Evolutionary conservation across 2,113 vertebrate genomes (phyloP).

Genomic region (Macroglossus sobrinus): DNA sequence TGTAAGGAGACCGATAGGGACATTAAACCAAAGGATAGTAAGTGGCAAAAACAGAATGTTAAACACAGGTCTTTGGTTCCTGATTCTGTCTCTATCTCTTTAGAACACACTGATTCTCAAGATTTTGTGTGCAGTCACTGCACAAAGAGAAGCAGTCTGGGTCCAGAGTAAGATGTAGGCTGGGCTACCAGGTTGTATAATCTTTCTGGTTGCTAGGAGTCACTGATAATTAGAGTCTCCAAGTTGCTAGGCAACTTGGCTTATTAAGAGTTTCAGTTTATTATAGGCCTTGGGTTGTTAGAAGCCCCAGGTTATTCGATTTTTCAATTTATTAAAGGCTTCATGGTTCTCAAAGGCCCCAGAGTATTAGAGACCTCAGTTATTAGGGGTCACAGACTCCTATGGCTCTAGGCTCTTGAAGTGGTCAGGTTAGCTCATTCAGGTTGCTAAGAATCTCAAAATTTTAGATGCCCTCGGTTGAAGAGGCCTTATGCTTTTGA

Average conservation of each 20-base stretch:
- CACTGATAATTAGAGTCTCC: constrained; percentile 57
- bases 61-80: neutral
- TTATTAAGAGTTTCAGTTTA: constrained; percentile 70
- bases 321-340: constrained; percentile 56
- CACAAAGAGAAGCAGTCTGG: neutral
- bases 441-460: neutral
- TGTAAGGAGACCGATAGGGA: neutral
- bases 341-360: constrained; percentile 18
- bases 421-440: neutral
- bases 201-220: constrained; percentile 63
- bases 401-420: neutral
- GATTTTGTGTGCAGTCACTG: neutral
- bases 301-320: constrained; percentile 61
- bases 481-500: neutral
- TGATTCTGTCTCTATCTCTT: neutral
- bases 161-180: neutral
- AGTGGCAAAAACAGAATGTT: neutral
- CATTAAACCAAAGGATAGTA: neutral
- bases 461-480: neutral
- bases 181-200: neutral
- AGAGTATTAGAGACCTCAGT: constrained; percentile 19
- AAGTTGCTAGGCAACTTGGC: constrained; percentile 69
- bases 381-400: neutral
- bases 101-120: neutral
- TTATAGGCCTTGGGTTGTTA: constrained; percentile 57